A percentile compares a stretch with the other conserved stretches of the same genome.
These are phyloP conservation scores for Anastrepha ludens DNA, from an alignment of 1,140 invertebrate genomes.

Conservation along the genomic window DNA sequence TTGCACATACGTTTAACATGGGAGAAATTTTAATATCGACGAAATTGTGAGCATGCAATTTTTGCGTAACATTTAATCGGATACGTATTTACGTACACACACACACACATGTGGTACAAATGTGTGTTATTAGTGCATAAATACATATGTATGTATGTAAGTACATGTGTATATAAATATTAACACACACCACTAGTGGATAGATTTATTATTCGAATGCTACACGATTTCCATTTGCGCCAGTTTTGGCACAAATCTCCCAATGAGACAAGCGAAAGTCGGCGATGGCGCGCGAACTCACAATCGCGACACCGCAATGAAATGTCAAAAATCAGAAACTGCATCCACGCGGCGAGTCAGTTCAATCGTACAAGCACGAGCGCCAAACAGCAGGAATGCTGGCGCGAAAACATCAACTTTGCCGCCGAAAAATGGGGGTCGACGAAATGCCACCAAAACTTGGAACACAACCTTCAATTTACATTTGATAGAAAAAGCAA, in stretches of 20 bases:
- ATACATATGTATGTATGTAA: too few relatives aligned
- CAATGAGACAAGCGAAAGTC: not conserved
- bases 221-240: not conserved
- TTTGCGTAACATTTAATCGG: too few relatives aligned
- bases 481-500: not conserved
- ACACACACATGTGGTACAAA: not conserved
- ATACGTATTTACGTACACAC: too few relatives aligned
- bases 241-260: not conserved
- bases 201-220: not conserved
- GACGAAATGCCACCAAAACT: too few relatives aligned
- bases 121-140: too few relatives aligned
- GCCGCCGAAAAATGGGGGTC: not conserved
- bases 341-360: not conserved
- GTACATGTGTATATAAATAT: too few relatives aligned
- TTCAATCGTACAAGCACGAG: not conserved
- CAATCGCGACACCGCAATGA: not conserved
- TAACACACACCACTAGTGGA: too few relatives aligned
- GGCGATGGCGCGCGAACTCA: not conserved
- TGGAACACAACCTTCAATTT: too few relatives aligned
- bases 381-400: not conserved
- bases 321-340: conserved; percentile 37
- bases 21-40: too few relatives aligned
- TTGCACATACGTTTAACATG: too few relatives aligned
- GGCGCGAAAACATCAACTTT: conserved; percentile 36
- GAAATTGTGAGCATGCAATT: too few relatives aligned